phyloP scores from a whole-genome alignment of 2,797 vertebrate genomes.

The Remorina albescens region DNA sequence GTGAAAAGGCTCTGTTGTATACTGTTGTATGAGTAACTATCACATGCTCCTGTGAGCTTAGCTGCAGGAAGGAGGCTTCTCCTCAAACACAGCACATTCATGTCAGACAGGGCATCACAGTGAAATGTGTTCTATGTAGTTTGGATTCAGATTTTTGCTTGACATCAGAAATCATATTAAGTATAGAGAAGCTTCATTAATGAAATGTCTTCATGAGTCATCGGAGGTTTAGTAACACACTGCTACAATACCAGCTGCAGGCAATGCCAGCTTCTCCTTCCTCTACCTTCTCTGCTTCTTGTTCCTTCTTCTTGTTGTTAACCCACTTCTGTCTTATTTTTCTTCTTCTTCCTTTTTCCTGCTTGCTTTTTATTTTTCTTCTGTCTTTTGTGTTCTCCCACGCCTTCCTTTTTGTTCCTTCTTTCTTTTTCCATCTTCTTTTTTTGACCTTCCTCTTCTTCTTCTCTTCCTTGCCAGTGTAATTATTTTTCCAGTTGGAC shows the following conservation, averaged over 20 bases:
- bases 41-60: conserved; percentile 66
- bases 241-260: background rate
- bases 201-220: background rate
- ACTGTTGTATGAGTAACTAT: conserved; percentile 60
- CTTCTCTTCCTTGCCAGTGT: too few species aligned
- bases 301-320: too few species aligned
- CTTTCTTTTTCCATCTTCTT: too few species aligned
- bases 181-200: background rate
- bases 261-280: too few species aligned
- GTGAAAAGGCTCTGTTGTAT: conserved; percentile 60
- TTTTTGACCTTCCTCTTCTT: too few species aligned
- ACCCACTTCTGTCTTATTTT: too few species aligned
- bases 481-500: too few species aligned
- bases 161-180: background rate
- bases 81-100: conserved; percentile 9
- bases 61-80: background rate
- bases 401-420: too few species aligned
- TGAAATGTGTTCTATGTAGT: conserved; percentile 9
- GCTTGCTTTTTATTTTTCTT: too few species aligned
- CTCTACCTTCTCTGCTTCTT: too few species aligned
- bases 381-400: too few species aligned
- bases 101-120: background rate
- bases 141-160: background rate
- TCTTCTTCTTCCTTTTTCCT: too few species aligned
- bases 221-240: background rate